Evolutionary conservation across 2,888 invertebrate genomes (phyloP).

Genomic region (Drosophila putrida): DNA sequence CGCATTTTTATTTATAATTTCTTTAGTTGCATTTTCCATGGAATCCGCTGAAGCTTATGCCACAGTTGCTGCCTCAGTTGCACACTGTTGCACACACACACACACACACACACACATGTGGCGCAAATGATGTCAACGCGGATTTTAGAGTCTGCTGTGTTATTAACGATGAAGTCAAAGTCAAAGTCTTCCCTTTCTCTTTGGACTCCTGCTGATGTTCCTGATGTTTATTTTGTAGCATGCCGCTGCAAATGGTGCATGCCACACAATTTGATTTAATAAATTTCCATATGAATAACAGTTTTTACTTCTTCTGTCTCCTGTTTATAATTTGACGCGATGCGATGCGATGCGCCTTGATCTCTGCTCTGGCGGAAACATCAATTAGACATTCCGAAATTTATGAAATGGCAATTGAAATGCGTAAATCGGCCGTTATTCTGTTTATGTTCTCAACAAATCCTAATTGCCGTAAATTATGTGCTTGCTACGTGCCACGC

Average conservation of each 20-base stretch:
- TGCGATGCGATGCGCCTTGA: slow-evolving; percentile 38
- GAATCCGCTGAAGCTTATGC: slow-evolving; percentile 49
- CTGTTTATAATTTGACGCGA: slow-evolving; percentile 41
- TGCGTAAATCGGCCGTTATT: slow-evolving; percentile 41
- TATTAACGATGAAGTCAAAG: slow-evolving; percentile 6
- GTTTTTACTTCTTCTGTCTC: slow-evolving; percentile 14
- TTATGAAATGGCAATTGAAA: slow-evolving; percentile 61
- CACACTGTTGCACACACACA: slow-evolving; percentile 7
- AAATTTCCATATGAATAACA: slow-evolving; percentile 70
- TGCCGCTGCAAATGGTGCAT: slow-evolving; percentile 57
- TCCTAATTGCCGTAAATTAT: slow-evolving; percentile 59
- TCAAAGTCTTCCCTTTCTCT: slow-evolving; percentile 1
- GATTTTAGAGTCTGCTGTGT: slow-evolving; percentile 49
- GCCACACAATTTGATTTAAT: slow-evolving; percentile 65
- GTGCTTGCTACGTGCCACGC: slow-evolving; percentile 57
- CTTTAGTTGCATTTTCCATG: slow-evolving; percentile 42
- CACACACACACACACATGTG: slow-evolving; percentile 63
- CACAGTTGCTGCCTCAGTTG: slow-evolving; percentile 34
- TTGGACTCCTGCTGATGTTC: neutral
- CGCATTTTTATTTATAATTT: slow-evolving; percentile 71
- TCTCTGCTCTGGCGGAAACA: slow-evolving; percentile 67
- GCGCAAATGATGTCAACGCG: slow-evolving; percentile 74
- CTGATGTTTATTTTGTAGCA: slow-evolving; percentile 15
- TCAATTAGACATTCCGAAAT: slow-evolving; percentile 67
- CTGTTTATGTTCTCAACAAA: slow-evolving; percentile 43